Conservation (phyloP, 2,113 vertebrate species). For the Hyaena hyaena region DNA sequence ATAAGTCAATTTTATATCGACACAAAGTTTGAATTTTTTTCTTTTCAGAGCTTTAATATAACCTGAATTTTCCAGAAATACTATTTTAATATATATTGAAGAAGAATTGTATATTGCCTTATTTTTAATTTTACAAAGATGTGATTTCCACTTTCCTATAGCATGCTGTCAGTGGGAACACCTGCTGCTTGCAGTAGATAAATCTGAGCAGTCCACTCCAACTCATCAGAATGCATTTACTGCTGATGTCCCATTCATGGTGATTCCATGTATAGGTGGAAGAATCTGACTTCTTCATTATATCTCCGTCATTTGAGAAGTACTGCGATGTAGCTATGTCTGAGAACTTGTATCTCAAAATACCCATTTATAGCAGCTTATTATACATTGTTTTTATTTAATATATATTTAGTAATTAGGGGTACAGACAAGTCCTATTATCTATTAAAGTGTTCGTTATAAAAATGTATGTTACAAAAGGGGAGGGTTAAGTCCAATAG, state of each 20-base stretch:
- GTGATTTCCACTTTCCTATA: not conserved
- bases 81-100: not conserved
- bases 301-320: not conserved
- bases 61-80: slow-evolving; percentile 17
- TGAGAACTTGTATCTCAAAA: not conserved
- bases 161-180: not conserved
- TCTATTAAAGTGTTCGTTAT: not conserved
- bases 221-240: not conserved
- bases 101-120: not conserved
- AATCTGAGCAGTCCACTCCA: not conserved
- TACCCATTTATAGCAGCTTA: not conserved
- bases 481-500: not conserved
- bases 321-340: not conserved
- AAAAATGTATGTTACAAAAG: not conserved
- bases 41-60: not conserved
- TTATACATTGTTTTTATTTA: not conserved
- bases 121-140: slow-evolving; percentile 14
- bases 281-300: not conserved
- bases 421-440: not conserved
- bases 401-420: not conserved
- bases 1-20: not conserved
- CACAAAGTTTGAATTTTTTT: not conserved
- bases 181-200: not conserved
- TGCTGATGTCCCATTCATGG: not conserved
- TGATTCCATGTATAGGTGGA: not conserved